Base-by-base conservation (phyloP, 2,797 vertebrate species). In the Tenualosa thibaudeaui region DNA sequence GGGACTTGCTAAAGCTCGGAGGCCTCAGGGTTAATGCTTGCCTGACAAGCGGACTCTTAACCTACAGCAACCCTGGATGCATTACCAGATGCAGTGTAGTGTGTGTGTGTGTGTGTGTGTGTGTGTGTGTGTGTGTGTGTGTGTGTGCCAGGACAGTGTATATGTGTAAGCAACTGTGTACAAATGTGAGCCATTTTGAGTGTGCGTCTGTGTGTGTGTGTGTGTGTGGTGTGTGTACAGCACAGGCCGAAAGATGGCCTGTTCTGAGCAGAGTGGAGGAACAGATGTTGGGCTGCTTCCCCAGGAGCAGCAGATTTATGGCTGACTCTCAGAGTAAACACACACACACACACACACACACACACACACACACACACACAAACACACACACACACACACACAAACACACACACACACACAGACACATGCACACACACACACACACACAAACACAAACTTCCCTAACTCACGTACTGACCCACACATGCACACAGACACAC, bases 1-100 rank as follows among this genome's bases (percentile, higher is more conserved):
- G 86, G 19, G 65, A 53, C 87, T 86, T 89, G 86, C 58, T 88
- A 75, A 81, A 84, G 82, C 6, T 31, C 84, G 19, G 24, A 40
- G 68, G 87, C 62, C 83, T 8, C 37, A 85, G 89, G 92, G 91
- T 93, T 93, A 93, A 94, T 92, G 90, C 88, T 90, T 92, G 90
- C 93, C 88, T 91, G 89, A 89, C 89, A 88, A 91, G 89, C 91
- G 89, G 90, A 88, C 94, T 94, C 94, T 94, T 94, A 95, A 96
- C 96, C 95, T 87, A 81, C 51, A 51, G 84, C 68, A 75, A 75
- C 68, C 68, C 68, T 75, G 68, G 68, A 75, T 37, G 26, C 62
- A 68, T 75, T 75, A 87, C 91, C 81, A 87, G 49, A 83, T 84
- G 84, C 85, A 87, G 83, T 71, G 43, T 86, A 71, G 78, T 83